These are phyloP conservation scores for Brachionus calyciflorus DNA, from an alignment of 1,140 invertebrate genomes.

Conservation along the genomic window DNA sequence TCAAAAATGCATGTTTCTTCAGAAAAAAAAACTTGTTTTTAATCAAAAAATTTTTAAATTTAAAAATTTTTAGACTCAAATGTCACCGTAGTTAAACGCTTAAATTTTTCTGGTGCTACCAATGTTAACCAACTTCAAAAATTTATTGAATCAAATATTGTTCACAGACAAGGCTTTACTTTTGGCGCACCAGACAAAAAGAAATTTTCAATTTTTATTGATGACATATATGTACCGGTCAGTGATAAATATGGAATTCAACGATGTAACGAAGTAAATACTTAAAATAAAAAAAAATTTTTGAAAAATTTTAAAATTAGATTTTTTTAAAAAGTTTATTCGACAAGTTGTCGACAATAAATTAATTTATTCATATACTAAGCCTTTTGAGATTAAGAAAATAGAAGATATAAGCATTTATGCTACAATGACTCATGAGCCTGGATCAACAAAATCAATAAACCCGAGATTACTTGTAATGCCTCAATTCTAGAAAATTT, in stretches of 20 bases:
- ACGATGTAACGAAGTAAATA: constrained; percentile 29
- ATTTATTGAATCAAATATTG: constrained; percentile 59
- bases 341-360: constrained; percentile 57
- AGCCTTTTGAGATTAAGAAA: constrained; percentile 59
- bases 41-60: background rate
- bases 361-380: constrained; percentile 55
- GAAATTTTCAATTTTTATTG: constrained; percentile 58
- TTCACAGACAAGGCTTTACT: constrained; percentile 61
- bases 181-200: constrained; percentile 60
- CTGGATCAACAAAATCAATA: constrained; percentile 50
- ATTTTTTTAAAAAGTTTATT: constrained; percentile 52
- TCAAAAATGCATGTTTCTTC: background rate
- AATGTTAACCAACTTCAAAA: constrained; percentile 57
- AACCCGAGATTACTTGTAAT: constrained; percentile 56
- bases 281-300: background rate
- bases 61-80: constrained; percentile 15
- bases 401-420: constrained; percentile 51
- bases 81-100: constrained; percentile 26
- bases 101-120: constrained; percentile 54
- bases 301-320: background rate
- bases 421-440: constrained; percentile 48
- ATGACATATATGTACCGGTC: constrained; percentile 58
- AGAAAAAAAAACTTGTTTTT: background rate
- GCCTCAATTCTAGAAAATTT: background rate
- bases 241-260: constrained; percentile 18